phyloP scores from a whole-genome alignment of 2,888 invertebrate genomes.

The Eucriotettix oculatus region DNA sequence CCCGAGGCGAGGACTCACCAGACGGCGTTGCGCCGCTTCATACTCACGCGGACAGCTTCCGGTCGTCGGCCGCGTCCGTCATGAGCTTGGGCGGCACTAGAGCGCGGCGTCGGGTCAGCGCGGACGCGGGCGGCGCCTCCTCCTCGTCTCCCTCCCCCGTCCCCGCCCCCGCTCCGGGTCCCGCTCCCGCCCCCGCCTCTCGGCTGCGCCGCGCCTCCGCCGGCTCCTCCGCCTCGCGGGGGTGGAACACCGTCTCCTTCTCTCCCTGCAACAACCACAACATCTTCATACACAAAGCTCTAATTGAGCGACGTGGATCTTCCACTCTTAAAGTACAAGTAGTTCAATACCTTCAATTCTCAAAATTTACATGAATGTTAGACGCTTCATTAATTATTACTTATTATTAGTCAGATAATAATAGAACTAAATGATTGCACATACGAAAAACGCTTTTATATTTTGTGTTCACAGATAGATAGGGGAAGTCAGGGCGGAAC shows the following conservation, averaged over 20 bases:
- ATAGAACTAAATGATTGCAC: no score
- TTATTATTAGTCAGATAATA: no score
- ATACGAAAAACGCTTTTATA: no score
- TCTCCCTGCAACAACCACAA: neutral
- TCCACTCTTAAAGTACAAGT: no score
- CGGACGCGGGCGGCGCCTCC: conserved; percentile 24
- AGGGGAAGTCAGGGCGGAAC: no score
- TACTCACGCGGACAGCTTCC: conserved; percentile 9
- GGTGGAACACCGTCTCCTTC: conserved; percentile 6
- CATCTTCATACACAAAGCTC: no score
- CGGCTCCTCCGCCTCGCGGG: conserved; percentile 1
- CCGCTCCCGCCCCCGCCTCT: neutral
- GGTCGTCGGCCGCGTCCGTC: conserved; percentile 15
- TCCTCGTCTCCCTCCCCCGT: conserved; percentile 17
- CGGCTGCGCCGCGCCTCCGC: neutral
- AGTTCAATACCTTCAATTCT: no score
- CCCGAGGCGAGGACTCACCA: no score
- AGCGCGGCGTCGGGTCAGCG: conserved; percentile 24
- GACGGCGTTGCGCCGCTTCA: neutral
- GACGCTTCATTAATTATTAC: no score
- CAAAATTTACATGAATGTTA: no score
- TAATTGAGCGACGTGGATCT: no score
- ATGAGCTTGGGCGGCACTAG: conserved; percentile 26
- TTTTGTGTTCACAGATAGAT: no score
- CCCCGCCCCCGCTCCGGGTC: neutral